A percentile compares a stretch with the other conserved stretches of the same genome.
Conservation (phyloP, 2,113 vertebrate genomes). For the Ophthalmolycus amberensis region DNA sequence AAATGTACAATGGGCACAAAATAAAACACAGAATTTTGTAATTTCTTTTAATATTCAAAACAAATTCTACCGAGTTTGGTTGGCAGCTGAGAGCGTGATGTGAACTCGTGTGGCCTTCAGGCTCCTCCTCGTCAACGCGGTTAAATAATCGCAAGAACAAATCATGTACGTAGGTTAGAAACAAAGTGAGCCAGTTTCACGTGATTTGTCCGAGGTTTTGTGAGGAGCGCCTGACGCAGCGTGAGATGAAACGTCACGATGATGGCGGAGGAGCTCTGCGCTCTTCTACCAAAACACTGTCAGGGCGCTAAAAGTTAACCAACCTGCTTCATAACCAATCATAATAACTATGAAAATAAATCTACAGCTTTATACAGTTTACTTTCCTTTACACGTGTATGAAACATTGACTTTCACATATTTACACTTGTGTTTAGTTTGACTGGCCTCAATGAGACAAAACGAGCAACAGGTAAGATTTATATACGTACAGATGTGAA, state of each 20-base stretch:
- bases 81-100: neutral
- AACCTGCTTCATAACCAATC: neutral
- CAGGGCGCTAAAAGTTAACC: neutral
- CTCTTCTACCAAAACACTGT: neutral
- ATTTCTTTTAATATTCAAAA: neutral
- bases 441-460: neutral
- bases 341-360: conserved; percentile 58
- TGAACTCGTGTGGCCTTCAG: neutral
- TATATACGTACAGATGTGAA: neutral
- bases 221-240: neutral
- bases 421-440: conserved; percentile 36
- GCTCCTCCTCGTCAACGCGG: neutral
- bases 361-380: conserved; percentile 54
- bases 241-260: neutral
- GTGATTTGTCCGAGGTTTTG: neutral
- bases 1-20: neutral
- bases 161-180: neutral
- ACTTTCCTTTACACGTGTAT: conserved; percentile 44
- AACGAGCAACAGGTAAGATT: too few species aligned
- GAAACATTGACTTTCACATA: conserved; percentile 50
- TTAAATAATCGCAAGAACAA: neutral
- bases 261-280: neutral
- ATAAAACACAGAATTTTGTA: neutral
- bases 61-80: neutral
- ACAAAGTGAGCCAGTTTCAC: neutral